A percentile compares a stretch with the other conserved stretches of the same genome.
phyloP scores from a whole-genome alignment of 2,113 vertebrate species.

The Nanorana parkeri region DNA sequence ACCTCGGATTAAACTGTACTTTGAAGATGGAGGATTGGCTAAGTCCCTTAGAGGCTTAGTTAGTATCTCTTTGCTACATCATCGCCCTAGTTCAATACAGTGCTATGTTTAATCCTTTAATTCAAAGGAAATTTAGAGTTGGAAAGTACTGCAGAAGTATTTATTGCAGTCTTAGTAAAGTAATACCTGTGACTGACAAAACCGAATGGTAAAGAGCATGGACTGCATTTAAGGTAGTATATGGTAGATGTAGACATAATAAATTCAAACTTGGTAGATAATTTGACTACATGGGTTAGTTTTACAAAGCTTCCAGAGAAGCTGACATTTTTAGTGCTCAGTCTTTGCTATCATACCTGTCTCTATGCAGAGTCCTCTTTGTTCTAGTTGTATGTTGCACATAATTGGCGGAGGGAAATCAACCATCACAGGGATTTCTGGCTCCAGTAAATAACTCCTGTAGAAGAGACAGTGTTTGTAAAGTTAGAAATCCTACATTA shows the following conservation, averaged over 20 bases:
- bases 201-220: too few relatives aligned
- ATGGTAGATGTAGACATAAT: too few relatives aligned
- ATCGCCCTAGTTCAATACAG: constrained; percentile 24
- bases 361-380: too few relatives aligned
- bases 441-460: background rate
- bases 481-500: constrained; percentile 16
- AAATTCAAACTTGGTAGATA: too few relatives aligned
- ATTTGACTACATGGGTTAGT: too few relatives aligned
- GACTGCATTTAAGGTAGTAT: too few relatives aligned
- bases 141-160: background rate
- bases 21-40: constrained; percentile 62
- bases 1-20: constrained; percentile 62
- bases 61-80: constrained; percentile 61
- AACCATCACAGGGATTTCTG: background rate
- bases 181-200: too few relatives aligned
- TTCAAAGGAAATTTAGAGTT: background rate
- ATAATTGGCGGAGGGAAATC: background rate
- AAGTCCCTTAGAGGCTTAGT: constrained; percentile 62
- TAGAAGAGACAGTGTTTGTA: background rate
- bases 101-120: constrained; percentile 27
- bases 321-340: too few relatives aligned
- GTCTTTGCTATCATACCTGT: too few relatives aligned
- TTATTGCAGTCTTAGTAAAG: background rate
- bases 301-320: too few relatives aligned
- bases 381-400: background rate